Evolutionary conservation across 2,888 invertebrate genomes (phyloP), one percentile per base, ranked within the genome.

Genomic region (Heliconius ismenius): DNA sequence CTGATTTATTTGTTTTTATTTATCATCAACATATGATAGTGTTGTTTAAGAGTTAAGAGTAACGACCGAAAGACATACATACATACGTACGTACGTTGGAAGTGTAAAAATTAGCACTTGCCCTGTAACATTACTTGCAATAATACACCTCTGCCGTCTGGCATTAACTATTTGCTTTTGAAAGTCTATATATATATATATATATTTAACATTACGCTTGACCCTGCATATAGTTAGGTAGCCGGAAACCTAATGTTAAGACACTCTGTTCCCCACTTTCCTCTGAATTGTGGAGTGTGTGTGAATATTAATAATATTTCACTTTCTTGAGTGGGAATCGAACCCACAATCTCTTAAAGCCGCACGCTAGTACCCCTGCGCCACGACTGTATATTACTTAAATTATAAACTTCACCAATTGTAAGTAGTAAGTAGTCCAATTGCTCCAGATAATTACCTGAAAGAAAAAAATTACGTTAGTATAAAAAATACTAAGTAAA

Each of bases 371-470:
- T 49, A 6, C 2, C 18, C 2, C 49, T 49, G 18, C 18, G 49
- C 18, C 18, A 18, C 18, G 6, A 49, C 18, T 18, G 6, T 43
- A 62, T 26, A 70, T 15, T 28, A 58, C 13, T 58, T 58, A 36
- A 15, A 32, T 32, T n/a, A 32, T n/a, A n/a, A 70, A 70, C 49
- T 32, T 70, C 70, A 58, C 70, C 58, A 70, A 70, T 26, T 13
- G 7, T 58, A 58, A 70, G 58, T 7, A 73, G 62, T 26, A 4
- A 13, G 13, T 18, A 26, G 36, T 36, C 62, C 73, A 60, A 62
- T 39, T 2, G 36, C 60, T 4, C 24, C 36, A 2, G 80, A 81
- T 84, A 82, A 79, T 87, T 88, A 88, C 87, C 87, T 87, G 87
- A 54, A 86, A 86, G 76, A 82, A 79, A 81, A 82, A 81, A 83